Evolutionary conservation across 1,140 invertebrate genomes (phyloP).

Genomic region (Heterodera carotae): DNA sequence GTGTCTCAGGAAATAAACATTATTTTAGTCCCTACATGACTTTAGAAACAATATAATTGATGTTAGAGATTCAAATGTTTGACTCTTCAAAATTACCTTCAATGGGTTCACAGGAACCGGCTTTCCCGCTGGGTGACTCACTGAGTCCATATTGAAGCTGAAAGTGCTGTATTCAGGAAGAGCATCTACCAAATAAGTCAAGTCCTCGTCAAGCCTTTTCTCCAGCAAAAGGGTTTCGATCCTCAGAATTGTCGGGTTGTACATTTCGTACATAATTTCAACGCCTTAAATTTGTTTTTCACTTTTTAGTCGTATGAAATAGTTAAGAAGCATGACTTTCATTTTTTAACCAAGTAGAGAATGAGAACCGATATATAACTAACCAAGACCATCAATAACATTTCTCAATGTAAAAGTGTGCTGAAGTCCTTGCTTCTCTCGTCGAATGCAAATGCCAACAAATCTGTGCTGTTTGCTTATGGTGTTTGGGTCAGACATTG

Average conservation of each 20-base stretch:
- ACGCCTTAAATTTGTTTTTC: constrained; percentile 71
- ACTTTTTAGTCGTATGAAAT: too few relatives aligned
- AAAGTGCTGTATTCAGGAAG: constrained; percentile 88
- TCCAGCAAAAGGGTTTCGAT: constrained; percentile 88
- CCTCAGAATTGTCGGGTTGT: constrained; percentile 85
- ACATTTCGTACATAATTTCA: constrained; percentile 85
- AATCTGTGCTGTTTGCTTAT: constrained; percentile 83
- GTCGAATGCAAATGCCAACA: constrained; percentile 91
- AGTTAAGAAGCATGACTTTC: too few relatives aligned
- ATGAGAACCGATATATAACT: constrained; percentile 12
- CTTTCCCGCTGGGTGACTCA: constrained; percentile 75
- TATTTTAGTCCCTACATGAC: too few relatives aligned
- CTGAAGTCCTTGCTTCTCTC: constrained; percentile 78
- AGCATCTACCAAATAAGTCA: constrained; percentile 90
- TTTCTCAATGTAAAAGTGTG: constrained; percentile 86
- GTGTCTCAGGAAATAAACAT: too few relatives aligned
- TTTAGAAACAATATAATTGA: too few relatives aligned
- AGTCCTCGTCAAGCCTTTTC: constrained; percentile 85
- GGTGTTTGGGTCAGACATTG: constrained; percentile 83
- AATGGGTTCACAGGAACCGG: constrained; percentile 83
- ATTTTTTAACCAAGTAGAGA: background rate
- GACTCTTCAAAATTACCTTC: constrained; percentile 75
- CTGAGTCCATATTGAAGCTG: constrained; percentile 84
- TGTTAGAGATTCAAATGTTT: too few relatives aligned
- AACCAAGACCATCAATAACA: constrained; percentile 82